These are phyloP conservation scores for Meda fulgida DNA, from an alignment of 2,797 vertebrate genomes.

Conservation along the genomic window DNA sequence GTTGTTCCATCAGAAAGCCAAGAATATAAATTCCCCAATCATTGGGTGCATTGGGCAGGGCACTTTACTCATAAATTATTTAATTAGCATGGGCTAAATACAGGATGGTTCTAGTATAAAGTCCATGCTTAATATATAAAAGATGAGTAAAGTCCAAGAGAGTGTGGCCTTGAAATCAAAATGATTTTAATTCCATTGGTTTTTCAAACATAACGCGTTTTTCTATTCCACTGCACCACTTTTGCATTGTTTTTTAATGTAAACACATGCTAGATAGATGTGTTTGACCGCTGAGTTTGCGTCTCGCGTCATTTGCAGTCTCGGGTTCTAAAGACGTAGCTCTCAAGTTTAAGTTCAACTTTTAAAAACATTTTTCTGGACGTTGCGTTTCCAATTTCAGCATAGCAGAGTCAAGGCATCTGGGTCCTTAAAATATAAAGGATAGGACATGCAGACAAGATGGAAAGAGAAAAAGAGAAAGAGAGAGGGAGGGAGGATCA, in stretches of 20 bases:
- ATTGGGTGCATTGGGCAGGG: too few species aligned
- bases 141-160: too few species aligned
- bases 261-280: neutral
- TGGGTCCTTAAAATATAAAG: slow-evolving; percentile 43
- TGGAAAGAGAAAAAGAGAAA: neutral
- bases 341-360: neutral
- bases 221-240: neutral
- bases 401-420: slow-evolving; percentile 66
- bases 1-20: neutral
- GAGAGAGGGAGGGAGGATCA: neutral
- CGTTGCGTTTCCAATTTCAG: too few species aligned
- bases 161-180: neutral
- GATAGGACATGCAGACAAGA: neutral
- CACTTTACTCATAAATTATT: too few species aligned
- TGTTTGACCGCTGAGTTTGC: too few species aligned
- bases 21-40: neutral
- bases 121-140: neutral
- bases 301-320: neutral
- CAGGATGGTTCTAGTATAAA: neutral
- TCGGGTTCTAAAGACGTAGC: neutral
- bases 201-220: neutral
- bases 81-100: too few species aligned
- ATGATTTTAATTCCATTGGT: neutral
- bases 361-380: too few species aligned
- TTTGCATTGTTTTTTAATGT: neutral